phyloP scores from a whole-genome alignment of 2,888 invertebrate genomes.

The Ctena decussata region DNA sequence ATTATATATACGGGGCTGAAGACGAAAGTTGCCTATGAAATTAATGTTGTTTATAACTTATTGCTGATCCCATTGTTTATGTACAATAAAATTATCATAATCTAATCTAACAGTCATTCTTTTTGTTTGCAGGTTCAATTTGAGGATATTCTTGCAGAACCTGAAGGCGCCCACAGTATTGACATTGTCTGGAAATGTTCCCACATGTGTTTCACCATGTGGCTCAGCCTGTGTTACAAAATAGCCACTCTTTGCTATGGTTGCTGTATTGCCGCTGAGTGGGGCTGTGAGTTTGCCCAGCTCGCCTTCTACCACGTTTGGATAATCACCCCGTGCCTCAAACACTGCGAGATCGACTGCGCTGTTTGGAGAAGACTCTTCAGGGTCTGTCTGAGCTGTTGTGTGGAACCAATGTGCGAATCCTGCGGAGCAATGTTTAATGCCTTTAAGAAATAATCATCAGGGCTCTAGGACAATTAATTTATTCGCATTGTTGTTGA shows the following conservation, averaged over 20 bases:
- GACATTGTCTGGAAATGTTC: conserved; percentile 92
- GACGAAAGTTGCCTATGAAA: too few relatives aligned
- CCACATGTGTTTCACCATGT: conserved; percentile 89
- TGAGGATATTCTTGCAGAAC: conserved; percentile 78
- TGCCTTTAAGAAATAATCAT: conserved; percentile 47
- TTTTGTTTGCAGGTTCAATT: conserved; percentile 77
- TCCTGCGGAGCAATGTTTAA: conserved; percentile 40
- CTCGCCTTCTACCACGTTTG: conserved; percentile 91
- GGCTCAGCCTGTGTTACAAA: conserved; percentile 91
- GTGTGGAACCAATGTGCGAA: conserved; percentile 43
- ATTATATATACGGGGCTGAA: too few relatives aligned
- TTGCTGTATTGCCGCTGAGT: conserved; percentile 90
- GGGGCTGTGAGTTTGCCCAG: conserved; percentile 87
- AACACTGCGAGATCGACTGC: conserved; percentile 89
- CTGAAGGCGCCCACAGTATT: conserved; percentile 84
- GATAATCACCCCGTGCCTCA: conserved; percentile 91
- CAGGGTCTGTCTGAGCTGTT: conserved; percentile 33
- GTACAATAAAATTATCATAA: too few relatives aligned
- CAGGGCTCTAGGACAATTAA: too few relatives aligned
- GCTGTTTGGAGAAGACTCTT: conserved; percentile 68
- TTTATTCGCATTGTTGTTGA: too few relatives aligned
- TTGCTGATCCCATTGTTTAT: too few relatives aligned
- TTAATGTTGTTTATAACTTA: too few relatives aligned
- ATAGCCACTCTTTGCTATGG: conserved; percentile 90
- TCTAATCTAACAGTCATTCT: too few relatives aligned